phyloP scores from a whole-genome alignment of 2,888 invertebrate species.

The Zygogramma bicolorata region DNA sequence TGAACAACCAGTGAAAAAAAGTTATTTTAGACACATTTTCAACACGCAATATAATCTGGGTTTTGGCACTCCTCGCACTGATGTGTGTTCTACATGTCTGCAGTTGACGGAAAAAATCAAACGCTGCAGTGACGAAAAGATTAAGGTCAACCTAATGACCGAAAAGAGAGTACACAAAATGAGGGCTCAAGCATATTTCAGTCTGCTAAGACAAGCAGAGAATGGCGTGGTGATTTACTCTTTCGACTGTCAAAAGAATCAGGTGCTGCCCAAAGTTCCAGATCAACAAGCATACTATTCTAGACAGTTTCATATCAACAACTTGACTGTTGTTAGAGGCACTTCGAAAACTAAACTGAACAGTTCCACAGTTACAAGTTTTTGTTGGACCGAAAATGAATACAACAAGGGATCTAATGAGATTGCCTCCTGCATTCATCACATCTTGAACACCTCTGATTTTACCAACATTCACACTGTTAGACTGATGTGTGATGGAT shows the following conservation, averaged over 20 bases:
- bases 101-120: slow-evolving; percentile 52
- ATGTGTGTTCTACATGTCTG: slow-evolving; percentile 52
- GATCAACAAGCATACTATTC: slow-evolving; percentile 27
- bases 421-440: too few species aligned
- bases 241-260: slow-evolving; percentile 26
- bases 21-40: background rate
- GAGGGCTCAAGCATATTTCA: slow-evolving; percentile 51
- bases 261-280: slow-evolving; percentile 27
- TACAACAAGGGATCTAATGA: too few species aligned
- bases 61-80: slow-evolving; percentile 46
- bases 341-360: slow-evolving; percentile 17
- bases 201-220: slow-evolving; percentile 44
- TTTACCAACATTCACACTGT: too few species aligned
- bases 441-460: too few species aligned
- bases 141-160: too few species aligned
- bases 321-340: slow-evolving; percentile 27
- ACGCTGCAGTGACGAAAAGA: too few species aligned
- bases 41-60: slow-evolving; percentile 38
- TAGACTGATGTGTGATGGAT: too few species aligned
- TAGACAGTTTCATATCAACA: slow-evolving; percentile 28
- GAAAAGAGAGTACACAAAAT: slow-evolving; percentile 49
- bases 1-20: background rate
- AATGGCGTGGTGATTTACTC: slow-evolving; percentile 48
- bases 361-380: background rate
- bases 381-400: slow-evolving; percentile 12